Evolutionary conservation across 2,113 vertebrate species (phyloP).

Genomic region (Miniopterus natalensis): DNA sequence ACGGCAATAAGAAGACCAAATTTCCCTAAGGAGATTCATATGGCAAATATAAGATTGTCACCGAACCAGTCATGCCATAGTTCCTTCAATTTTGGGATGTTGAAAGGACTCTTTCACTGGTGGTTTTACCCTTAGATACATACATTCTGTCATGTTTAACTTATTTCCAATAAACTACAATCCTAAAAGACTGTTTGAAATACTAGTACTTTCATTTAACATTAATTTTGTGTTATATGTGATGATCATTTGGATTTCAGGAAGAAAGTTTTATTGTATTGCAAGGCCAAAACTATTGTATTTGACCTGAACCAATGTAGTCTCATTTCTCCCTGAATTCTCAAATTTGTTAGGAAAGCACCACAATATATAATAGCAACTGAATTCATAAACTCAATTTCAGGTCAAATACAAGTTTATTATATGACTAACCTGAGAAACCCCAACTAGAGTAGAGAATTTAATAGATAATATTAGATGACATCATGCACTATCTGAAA

Average conservation of each 20-base stretch:
- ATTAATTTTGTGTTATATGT: neutral
- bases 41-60: neutral
- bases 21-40: neutral
- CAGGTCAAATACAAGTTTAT: slow-evolving; percentile 62
- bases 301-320: slow-evolving; percentile 53
- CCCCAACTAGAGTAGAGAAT: slow-evolving; percentile 41
- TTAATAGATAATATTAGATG: slow-evolving; percentile 70
- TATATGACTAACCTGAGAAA: slow-evolving; percentile 70
- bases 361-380: neutral
- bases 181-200: neutral
- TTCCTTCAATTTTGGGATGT: neutral
- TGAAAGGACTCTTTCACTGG: neutral
- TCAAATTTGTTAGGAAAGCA: slow-evolving; percentile 35
- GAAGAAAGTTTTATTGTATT: slow-evolving; percentile 56
- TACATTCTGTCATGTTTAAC: neutral
- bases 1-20: neutral
- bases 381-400: slow-evolving; percentile 69
- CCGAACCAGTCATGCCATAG: neutral
- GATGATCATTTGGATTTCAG: slow-evolving; percentile 4
- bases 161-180: neutral
- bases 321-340: slow-evolving; percentile 46
- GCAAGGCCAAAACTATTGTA: slow-evolving; percentile 68
- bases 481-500: slow-evolving; percentile 34
- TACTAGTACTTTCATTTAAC: neutral
- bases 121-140: neutral